Evolutionary conservation across 2,797 vertebrate genomes (phyloP).

Genomic region (Tapirus indicus): DNA sequence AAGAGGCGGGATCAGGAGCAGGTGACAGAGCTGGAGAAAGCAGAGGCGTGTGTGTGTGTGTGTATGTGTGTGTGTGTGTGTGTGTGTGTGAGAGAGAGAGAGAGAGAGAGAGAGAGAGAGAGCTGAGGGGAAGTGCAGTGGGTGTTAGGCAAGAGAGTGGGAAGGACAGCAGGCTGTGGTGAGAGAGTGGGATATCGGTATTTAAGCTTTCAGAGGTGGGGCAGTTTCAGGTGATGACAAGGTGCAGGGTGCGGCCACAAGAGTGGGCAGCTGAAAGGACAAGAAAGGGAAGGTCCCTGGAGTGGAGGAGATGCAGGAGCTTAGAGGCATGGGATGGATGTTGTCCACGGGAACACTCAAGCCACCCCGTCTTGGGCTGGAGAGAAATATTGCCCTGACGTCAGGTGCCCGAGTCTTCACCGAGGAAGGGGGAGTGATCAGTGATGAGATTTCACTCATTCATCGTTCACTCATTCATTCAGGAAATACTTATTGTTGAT

Average conservation of each 20-base stretch:
- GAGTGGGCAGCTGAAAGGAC: conserved; percentile 24
- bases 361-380: background rate
- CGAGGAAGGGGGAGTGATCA: background rate
- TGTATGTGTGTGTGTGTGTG: accelerated
- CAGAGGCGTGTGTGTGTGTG: background rate
- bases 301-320: background rate
- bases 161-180: background rate
- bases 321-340: accelerated
- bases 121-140: accelerated
- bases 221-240: conserved; percentile 66
- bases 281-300: background rate
- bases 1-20: background rate
- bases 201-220: conserved; percentile 11
- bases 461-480: background rate
- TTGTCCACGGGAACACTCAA: background rate
- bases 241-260: background rate
- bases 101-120: no score
- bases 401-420: background rate
- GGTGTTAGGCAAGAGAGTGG: background rate
- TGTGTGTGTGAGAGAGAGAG: background rate
- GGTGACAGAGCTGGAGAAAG: background rate
- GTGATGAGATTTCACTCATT: background rate
- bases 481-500: background rate
- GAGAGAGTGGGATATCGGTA: background rate
- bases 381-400: background rate